Evolutionary conservation across 2,888 invertebrate genomes (phyloP).

Genomic region (Scaeva pyrastri): DNA sequence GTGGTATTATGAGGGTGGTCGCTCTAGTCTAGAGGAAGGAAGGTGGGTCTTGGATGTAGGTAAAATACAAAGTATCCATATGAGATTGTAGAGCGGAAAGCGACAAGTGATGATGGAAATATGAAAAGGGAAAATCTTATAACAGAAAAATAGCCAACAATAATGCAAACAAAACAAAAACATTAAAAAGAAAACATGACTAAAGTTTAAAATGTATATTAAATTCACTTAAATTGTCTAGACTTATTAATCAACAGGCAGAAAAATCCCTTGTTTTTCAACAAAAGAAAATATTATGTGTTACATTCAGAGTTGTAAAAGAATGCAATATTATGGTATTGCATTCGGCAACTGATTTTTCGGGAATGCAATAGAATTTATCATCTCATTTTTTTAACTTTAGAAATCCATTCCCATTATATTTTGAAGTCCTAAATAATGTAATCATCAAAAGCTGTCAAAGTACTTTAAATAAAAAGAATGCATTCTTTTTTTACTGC

Average conservation of each 20-base stretch:
- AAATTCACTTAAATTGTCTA: neutral
- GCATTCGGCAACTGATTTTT: too few relatives aligned
- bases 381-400: too few relatives aligned
- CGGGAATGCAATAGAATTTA: too few relatives aligned
- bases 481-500: too few relatives aligned
- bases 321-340: neutral
- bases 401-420: too few relatives aligned
- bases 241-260: neutral
- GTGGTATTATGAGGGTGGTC: conserved; percentile 22
- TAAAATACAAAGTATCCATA: neutral
- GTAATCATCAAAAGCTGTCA: too few relatives aligned
- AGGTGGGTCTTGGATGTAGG: neutral
- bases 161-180: neutral
- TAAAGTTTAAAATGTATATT: neutral
- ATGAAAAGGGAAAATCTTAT: conserved; percentile 43
- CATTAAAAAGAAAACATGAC: neutral
- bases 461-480: too few relatives aligned
- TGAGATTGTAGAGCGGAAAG: neutral
- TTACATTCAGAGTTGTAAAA: neutral
- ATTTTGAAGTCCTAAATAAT: too few relatives aligned
- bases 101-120: conserved; percentile 57
- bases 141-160: too few relatives aligned
- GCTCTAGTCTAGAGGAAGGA: too few relatives aligned
- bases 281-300: neutral
- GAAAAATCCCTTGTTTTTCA: too few relatives aligned